Evolutionary conservation across 2,888 invertebrate genomes (phyloP).

Genomic region (Tetramorium bicarinatum): DNA sequence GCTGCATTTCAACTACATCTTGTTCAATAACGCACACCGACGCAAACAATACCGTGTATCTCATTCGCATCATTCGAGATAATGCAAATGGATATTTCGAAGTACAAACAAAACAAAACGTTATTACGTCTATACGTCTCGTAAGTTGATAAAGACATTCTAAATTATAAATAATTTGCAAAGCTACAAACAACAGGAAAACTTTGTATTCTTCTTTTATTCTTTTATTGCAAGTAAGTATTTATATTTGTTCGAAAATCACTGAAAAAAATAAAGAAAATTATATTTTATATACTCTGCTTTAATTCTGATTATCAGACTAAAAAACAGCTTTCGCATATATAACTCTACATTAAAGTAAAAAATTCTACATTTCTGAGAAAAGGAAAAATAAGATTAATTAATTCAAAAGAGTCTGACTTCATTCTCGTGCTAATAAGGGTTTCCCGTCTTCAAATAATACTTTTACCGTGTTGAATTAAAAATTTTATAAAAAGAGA

Average conservation of each 20-base stretch:
- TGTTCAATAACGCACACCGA: constrained; percentile 8
- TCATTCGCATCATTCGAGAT: constrained; percentile 32
- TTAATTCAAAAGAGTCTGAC: constrained; percentile 19
- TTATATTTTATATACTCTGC: constrained; percentile 1
- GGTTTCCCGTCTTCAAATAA: background rate
- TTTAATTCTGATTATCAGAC: background rate
- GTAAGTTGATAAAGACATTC: background rate
- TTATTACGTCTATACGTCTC: background rate
- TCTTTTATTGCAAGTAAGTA: background rate
- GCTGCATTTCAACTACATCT: constrained; percentile 14
- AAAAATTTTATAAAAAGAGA: background rate
- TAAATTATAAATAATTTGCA: background rate
- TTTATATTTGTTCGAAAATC: background rate
- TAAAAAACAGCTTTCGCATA: background rate
- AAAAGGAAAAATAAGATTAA: constrained; percentile 10
- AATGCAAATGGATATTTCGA: constrained; percentile 39
- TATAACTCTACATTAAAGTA: background rate
- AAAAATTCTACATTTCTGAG: background rate
- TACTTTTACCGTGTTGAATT: background rate
- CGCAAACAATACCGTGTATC: constrained; percentile 23
- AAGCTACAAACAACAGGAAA: background rate
- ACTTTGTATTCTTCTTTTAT: background rate
- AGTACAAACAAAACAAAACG: constrained; percentile 5
- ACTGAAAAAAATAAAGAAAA: constrained; percentile 2
- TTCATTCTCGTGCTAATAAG: background rate